Conservation (phyloP, 2,888 invertebrate species). For the Dolomedes plantarius region DNA sequence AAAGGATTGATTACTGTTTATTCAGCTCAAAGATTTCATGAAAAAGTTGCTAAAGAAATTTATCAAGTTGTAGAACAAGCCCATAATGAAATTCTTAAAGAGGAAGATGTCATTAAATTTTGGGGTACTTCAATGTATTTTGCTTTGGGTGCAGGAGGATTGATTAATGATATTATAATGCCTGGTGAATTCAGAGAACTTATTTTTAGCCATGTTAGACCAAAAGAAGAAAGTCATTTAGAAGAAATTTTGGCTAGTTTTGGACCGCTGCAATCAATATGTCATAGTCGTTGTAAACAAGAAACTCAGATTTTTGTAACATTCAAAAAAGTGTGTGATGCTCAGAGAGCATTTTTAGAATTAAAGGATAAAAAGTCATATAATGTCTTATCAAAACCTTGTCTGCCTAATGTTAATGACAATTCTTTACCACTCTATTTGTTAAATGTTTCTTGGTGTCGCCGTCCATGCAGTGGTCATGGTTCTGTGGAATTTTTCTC, state of each 20-base stretch:
- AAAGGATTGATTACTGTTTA: conserved; percentile 54
- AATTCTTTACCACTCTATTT: conserved; percentile 27
- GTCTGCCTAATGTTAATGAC: background rate
- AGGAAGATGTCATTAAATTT: conserved; percentile 46
- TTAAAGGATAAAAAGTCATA: conserved; percentile 12
- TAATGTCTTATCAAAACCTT: background rate
- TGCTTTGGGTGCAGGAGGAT: conserved; percentile 42
- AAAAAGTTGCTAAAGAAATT: conserved; percentile 29
- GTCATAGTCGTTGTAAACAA: background rate
- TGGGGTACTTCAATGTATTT: conserved; percentile 13
- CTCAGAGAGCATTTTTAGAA: conserved; percentile 25
- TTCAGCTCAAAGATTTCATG: conserved; percentile 34
- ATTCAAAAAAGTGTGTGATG: conserved; percentile 31
- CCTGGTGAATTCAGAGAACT: conserved; percentile 60
- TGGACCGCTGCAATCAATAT: conserved; percentile 20
- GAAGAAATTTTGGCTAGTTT: conserved; percentile 17
- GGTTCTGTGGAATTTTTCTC: conserved; percentile 44
- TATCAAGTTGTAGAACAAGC: conserved; percentile 29
- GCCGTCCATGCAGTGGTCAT: conserved; percentile 25
- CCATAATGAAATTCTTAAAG: conserved; percentile 28
- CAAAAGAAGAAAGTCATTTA: background rate
- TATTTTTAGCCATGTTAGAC: background rate
- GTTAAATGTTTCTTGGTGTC: conserved; percentile 33
- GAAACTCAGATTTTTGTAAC: conserved; percentile 27
- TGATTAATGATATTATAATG: conserved; percentile 58